Evolutionary conservation across 2,888 invertebrate genomes (phyloP), one percentile per base, ranked within the genome.

Genomic region (Hofmannophila pseudospretella): DNA sequence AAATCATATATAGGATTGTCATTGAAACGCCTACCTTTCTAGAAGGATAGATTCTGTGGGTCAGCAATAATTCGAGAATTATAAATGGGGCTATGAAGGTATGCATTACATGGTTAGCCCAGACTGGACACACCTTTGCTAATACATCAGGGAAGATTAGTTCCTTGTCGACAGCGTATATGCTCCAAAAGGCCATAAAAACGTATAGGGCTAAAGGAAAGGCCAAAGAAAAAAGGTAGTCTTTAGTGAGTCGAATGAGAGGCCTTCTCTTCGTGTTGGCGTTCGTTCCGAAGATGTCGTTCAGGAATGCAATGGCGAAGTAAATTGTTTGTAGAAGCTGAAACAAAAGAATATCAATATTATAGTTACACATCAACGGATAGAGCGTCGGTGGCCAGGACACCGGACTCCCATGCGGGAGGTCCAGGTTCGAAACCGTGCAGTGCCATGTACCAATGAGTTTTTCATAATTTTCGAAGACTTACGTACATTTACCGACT

Each of bases 21-120:
- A 90, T 82, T 1, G 74, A 50, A 1, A 94, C 51, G 0, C 94
- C 95, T 8, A 84, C 68, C 33, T 77, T 88, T 47, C 92, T 88
- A 1, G 86, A 75, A 0, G 96, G 96, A 70, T 94, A 95, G 27
- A 88, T 88, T 47, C 94, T 90, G 51, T 90, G 92, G 0, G 93
- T 89, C 0, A 91, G 80, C 14, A 91, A 71, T 66, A 94, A 85
- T 76, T 97, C 97, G 32, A 94, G 55, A 0, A 94, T 46, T 8
- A 94, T 91, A 50, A 95, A 92, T 0, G 94, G 84, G 52, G 94
- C 84, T 36, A 96, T 93, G 47, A 92, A 90, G 1, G 96, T 95
- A 71, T 97, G 97, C 90, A 95, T 90, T 0, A 92, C 81, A 66
- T 97, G 97, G 69, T 98, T 98, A 14, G 96, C 73, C 97, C 97